Percentiles rank a stretch among this genome's conserved stretches.
phyloP scores from a whole-genome alignment of 2,113 vertebrate species.

The Amphiprion percula region DNA sequence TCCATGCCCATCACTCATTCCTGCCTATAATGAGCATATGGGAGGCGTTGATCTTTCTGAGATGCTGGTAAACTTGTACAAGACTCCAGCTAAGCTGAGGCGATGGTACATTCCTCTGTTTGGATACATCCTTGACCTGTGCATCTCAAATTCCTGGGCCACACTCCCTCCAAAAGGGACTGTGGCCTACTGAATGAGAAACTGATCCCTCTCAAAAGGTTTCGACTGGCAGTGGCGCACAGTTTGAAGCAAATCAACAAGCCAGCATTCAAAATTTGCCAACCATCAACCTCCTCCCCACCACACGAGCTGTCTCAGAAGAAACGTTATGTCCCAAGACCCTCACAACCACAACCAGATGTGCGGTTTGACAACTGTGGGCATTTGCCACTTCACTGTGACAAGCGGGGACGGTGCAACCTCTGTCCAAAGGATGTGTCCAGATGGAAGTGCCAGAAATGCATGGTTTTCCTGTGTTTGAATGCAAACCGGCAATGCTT shows the following conservation, averaged over 20 bases:
- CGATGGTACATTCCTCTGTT: conserved; percentile 2
- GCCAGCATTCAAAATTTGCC: not conserved
- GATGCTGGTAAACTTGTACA: conserved; percentile 2
- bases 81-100: not conserved
- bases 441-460: too few species aligned
- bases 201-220: conserved; percentile 14
- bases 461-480: too few species aligned
- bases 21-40: conserved; percentile 18
- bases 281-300: not conserved
- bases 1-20: not conserved
- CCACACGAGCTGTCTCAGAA: too few species aligned
- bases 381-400: too few species aligned
- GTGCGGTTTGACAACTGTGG: too few species aligned
- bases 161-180: conserved; percentile 21
- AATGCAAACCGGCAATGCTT: too few species aligned
- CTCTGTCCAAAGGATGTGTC: too few species aligned
- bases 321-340: too few species aligned
- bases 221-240: not conserved
- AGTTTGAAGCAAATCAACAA: conserved; percentile 4
- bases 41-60: conserved; percentile 9
- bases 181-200: conserved; percentile 1
- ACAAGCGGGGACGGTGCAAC: too few species aligned
- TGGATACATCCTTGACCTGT: conserved; percentile 24
- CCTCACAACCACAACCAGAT: too few species aligned
- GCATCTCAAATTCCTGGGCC: conserved; percentile 4